Percentiles rank a stretch among this genome's conserved stretches.
These are phyloP conservation scores for Zaprionus inermis DNA, from an alignment of 1,140 invertebrate genomes.

Conservation along the genomic window DNA sequence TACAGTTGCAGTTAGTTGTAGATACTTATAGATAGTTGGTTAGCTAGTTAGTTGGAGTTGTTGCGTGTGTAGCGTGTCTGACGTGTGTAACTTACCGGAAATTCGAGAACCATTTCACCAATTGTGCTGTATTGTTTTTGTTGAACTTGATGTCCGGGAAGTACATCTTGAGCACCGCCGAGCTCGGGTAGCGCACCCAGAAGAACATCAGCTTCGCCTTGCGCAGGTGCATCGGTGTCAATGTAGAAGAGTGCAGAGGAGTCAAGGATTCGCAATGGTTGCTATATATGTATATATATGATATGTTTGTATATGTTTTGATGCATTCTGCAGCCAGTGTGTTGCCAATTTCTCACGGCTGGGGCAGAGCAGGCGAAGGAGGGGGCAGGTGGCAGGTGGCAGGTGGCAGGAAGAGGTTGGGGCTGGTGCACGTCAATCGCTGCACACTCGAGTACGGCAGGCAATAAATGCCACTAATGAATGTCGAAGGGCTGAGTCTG, in stretches of 20 bases:
- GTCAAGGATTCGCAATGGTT: constrained; percentile 88
- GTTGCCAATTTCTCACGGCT: constrained; percentile 10
- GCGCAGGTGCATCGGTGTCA: constrained; percentile 99
- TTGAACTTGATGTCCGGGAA: constrained; percentile 99
- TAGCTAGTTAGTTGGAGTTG: constrained; percentile 4
- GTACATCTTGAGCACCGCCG: constrained; percentile 99
- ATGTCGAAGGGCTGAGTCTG: constrained; percentile 66
- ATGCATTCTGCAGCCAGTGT: not conserved
- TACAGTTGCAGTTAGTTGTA: not conserved
- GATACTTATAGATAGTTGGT: constrained; percentile 14
- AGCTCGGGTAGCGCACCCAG: constrained; percentile 99
- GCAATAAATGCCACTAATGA: constrained; percentile 74
- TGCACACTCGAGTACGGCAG: constrained; percentile 73
- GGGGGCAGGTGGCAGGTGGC: not conserved
- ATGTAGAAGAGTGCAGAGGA: constrained; percentile 94
- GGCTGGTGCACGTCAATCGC: constrained; percentile 8
- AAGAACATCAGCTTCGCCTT: constrained; percentile 99
- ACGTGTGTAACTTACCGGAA: constrained; percentile 93
- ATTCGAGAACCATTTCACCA: constrained; percentile 99
- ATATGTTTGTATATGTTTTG: constrained; percentile 33
- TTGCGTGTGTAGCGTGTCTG: constrained; percentile 1
- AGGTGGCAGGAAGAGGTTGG: not conserved
- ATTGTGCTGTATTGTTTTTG: constrained; percentile 99
- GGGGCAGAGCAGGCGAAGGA: constrained; percentile 15
- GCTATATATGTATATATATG: constrained; percentile 54